Conservation (phyloP, 2,113 vertebrate genomes). For the Mormoops blainvillei region DNA sequence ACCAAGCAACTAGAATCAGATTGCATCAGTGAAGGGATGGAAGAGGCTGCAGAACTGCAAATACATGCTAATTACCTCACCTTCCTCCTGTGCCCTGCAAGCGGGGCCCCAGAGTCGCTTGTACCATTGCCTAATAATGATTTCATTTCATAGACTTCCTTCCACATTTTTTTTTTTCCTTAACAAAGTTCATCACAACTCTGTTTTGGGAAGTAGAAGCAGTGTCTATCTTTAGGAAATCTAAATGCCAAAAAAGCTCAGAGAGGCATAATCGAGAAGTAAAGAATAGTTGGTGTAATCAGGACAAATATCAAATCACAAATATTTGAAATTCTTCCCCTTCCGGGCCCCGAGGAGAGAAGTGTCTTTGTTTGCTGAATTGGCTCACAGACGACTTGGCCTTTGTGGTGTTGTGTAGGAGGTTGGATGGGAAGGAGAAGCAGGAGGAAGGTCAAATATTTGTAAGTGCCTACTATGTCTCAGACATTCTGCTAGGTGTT, state of each 20-base stretch:
- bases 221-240: slow-evolving; percentile 52
- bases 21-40: background rate
- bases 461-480: background rate
- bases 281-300: slow-evolving; percentile 34
- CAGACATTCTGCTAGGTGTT: background rate
- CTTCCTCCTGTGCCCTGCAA: background rate
- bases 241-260: slow-evolving; percentile 32
- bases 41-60: background rate
- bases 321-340: slow-evolving; percentile 60
- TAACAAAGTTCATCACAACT: slow-evolving; percentile 17
- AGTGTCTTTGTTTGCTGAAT: slow-evolving; percentile 39
- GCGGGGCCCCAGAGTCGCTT: background rate
- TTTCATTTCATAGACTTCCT: slow-evolving; percentile 52
- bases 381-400: slow-evolving; percentile 18
- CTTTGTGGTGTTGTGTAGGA: background rate
- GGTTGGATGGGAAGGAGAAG: background rate
- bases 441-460: slow-evolving; percentile 34
- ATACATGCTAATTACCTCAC: background rate
- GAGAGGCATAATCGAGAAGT: slow-evolving; percentile 33
- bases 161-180: slow-evolving; percentile 31
- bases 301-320: slow-evolving; percentile 59
- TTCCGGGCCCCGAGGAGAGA: slow-evolving; percentile 6
- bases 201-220: slow-evolving; percentile 51
- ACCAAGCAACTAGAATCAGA: slow-evolving; percentile 14
- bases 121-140: background rate